Evolutionary conservation across 2,113 vertebrate genomes (phyloP).

Genomic region (Chlorodrepanis virens): DNA sequence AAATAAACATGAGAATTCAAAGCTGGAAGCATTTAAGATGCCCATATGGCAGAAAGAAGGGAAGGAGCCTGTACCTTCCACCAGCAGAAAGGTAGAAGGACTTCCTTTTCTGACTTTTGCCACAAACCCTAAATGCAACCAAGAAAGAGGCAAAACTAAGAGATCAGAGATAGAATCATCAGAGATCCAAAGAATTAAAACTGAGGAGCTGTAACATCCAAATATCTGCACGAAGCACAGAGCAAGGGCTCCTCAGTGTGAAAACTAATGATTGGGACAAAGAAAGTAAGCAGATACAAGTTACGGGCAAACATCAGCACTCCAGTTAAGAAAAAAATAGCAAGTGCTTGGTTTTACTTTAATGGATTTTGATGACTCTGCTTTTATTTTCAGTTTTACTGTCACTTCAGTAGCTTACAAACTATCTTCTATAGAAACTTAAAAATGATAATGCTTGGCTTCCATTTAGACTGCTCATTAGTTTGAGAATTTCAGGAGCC

Average conservation of each 20-base stretch:
- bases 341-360: background rate
- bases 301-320: background rate
- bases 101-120: background rate
- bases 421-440: background rate
- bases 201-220: background rate
- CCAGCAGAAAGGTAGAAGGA: background rate
- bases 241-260: background rate
- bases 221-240: background rate
- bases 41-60: background rate
- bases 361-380: background rate
- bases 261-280: background rate
- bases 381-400: background rate
- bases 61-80: background rate
- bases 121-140: background rate
- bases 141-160: background rate
- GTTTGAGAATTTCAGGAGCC: background rate
- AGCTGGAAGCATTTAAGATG: background rate
- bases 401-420: background rate
- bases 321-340: background rate
- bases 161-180: background rate
- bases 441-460: background rate
- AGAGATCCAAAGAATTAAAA: background rate
- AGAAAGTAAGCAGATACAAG: background rate
- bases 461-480: background rate
- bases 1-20: constrained; percentile 5